A percentile compares a stretch with the other conserved stretches of the same genome.
Conservation (phyloP, 2,113 vertebrate genomes). For the Chlorodrepanis virens region DNA sequence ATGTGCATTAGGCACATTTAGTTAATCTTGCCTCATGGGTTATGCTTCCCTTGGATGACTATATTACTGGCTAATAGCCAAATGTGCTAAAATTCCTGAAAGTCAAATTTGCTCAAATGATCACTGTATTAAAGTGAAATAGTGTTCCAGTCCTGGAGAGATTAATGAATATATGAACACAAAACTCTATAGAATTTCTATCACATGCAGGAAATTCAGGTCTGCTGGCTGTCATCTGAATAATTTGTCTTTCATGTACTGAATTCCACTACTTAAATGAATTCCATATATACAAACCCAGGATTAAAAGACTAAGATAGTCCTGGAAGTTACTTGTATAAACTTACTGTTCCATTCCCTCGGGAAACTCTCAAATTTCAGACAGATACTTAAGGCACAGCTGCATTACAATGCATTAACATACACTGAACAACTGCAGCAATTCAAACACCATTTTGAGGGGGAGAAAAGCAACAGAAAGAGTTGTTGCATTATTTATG, state of each 20-base stretch:
- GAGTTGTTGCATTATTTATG: neutral
- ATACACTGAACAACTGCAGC: neutral
- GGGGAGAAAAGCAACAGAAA: neutral
- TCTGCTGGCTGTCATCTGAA: neutral
- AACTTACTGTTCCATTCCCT: neutral
- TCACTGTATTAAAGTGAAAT: neutral
- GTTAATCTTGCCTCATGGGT: neutral
- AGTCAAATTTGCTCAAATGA: neutral
- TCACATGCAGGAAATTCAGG: neutral
- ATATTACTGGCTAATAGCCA: neutral
- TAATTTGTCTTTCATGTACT: neutral
- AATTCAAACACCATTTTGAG: neutral
- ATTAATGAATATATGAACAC: neutral
- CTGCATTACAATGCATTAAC: neutral
- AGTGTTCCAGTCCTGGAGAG: neutral
- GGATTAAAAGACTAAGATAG: neutral
- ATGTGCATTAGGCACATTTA: neutral
- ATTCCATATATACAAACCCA: neutral
- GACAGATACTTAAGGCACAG: neutral
- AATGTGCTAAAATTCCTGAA: neutral
- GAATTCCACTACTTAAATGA: rapidly evolving
- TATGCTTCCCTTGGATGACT: neutral
- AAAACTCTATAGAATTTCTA: neutral
- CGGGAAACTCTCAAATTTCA: neutral
- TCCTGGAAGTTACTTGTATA: neutral